Base-by-base conservation (phyloP, 2,797 vertebrate genomes). In the Champsocephalus gunnari region DNA sequence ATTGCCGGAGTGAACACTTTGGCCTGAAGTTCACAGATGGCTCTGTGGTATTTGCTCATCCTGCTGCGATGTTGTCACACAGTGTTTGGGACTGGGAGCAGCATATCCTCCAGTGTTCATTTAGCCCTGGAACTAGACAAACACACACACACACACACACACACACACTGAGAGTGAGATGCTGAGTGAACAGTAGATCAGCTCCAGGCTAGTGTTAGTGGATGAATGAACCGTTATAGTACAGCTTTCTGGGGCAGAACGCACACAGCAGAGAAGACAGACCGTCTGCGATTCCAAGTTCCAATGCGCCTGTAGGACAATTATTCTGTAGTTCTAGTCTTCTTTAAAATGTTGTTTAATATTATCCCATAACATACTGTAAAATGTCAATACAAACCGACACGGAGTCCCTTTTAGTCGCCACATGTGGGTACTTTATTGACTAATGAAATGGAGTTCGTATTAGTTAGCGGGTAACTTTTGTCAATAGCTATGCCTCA, bases 171-270 rank as follows among this genome's bases (percentile, higher is more conserved):
- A 66, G 65, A 71, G 55, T 53, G 62, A 65, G 71, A 70, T 16
- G 56, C 68, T 75, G 60, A 82, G 73, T 85, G 66, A 80, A 82
- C 86, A 77, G 58, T 80, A 83, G 71, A 75, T 59, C 71, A 75
- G 87, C 82, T 87, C 66, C 62, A 53, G 86, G 85, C 83, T 66
- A 73, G 47, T 66, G 66, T 85, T 81, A 75, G 74, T 68, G 81
- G 88, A 82, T 89, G 83, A 89, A 87, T 77, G 81, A 88, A 64
- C 79, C 68, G 51, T 86, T 81, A 86, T 76, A 79, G 74, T 79
- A 44, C 81, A 74, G 77, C 67, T 86, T 87, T 82, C 82, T 83
- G 84, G 72, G 74, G 80, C 80, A 83, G 76, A 73, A 80, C 16
- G 50, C 57, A 47, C 64, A 64, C 67, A 64, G 58, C 47, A 67